These are phyloP conservation scores for Phaedon cochleariae DNA, from an alignment of 2,888 invertebrate species.

Conservation along the genomic window DNA sequence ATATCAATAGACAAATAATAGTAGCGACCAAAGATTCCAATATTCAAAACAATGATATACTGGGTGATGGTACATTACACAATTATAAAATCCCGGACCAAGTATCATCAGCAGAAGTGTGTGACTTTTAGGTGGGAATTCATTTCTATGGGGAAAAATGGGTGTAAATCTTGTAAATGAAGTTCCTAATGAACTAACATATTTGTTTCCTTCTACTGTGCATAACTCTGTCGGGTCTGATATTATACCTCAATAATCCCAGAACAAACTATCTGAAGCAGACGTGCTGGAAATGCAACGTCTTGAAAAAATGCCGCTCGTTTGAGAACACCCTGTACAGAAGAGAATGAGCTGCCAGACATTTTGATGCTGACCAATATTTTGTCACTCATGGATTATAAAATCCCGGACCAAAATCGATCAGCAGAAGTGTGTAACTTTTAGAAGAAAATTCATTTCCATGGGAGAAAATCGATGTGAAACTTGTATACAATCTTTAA, in stretches of 20 bases:
- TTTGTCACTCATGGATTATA: too few relatives aligned
- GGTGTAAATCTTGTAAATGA: conserved; percentile 42
- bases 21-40: too few relatives aligned
- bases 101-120: neutral
- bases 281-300: conserved; percentile 91
- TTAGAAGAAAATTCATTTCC: conserved; percentile 15
- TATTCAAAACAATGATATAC: too few relatives aligned
- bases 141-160: conserved; percentile 26
- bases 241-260: too few relatives aligned
- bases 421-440: neutral
- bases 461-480: conserved; percentile 36
- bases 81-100: neutral
- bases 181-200: conserved; percentile 20
- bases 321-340: too few relatives aligned
- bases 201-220: conserved; percentile 9
- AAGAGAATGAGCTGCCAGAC: too few relatives aligned
- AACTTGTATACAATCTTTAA: conserved; percentile 38
- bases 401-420: neutral
- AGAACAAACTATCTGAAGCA: too few relatives aligned
- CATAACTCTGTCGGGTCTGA: too few relatives aligned
- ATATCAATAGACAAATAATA: too few relatives aligned
- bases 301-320: too few relatives aligned
- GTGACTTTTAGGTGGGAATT: conserved; percentile 9
- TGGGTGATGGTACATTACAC: too few relatives aligned
- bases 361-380: too few relatives aligned